These are phyloP conservation scores for Pinna nobilis DNA, from an alignment of 1,140 invertebrate species.

Conservation along the genomic window DNA sequence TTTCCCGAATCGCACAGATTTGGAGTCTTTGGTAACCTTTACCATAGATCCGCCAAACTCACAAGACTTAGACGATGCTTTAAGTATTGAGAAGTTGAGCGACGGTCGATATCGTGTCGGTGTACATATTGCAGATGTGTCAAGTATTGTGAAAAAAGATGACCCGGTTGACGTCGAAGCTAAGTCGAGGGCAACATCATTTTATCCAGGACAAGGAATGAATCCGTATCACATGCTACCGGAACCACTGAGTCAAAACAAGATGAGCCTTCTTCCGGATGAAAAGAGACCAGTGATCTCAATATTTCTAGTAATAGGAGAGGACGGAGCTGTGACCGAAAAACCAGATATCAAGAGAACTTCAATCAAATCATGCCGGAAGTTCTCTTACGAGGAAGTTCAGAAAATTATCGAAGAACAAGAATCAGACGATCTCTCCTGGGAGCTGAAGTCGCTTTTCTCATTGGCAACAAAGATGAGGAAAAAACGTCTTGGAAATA, in stretches of 20 bases:
- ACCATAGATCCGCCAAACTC: slow-evolving; percentile 98
- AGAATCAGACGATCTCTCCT: neutral
- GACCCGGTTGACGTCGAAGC: slow-evolving; percentile 64
- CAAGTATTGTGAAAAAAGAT: slow-evolving; percentile 52
- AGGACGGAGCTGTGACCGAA: slow-evolving; percentile 41
- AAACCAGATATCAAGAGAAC: slow-evolving; percentile 39
- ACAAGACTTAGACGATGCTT: slow-evolving; percentile 98
- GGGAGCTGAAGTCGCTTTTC: neutral
- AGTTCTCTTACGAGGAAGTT: slow-evolving; percentile 52
- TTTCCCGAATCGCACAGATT: slow-evolving; percentile 79
- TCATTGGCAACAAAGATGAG: too few relatives aligned
- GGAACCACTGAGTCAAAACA: slow-evolving; percentile 66
- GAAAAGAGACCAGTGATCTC: slow-evolving; percentile 60
- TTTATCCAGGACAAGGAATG: slow-evolving; percentile 55
- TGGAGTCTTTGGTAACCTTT: slow-evolving; percentile 78
- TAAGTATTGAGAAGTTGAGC: slow-evolving; percentile 79
- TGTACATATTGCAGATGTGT: slow-evolving; percentile 72
- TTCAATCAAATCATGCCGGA: slow-evolving; percentile 33
- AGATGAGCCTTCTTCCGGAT: slow-evolving; percentile 70
- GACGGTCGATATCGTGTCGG: slow-evolving; percentile 49
- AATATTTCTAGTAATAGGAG: slow-evolving; percentile 44
- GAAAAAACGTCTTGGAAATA: slow-evolving; percentile 41
- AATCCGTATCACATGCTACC: slow-evolving; percentile 72
- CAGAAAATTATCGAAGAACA: slow-evolving; percentile 44
- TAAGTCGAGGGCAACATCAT: slow-evolving; percentile 56